phyloP scores from a whole-genome alignment of 2,797 vertebrate genomes.

The Acipenser oxyrinchus region DNA sequence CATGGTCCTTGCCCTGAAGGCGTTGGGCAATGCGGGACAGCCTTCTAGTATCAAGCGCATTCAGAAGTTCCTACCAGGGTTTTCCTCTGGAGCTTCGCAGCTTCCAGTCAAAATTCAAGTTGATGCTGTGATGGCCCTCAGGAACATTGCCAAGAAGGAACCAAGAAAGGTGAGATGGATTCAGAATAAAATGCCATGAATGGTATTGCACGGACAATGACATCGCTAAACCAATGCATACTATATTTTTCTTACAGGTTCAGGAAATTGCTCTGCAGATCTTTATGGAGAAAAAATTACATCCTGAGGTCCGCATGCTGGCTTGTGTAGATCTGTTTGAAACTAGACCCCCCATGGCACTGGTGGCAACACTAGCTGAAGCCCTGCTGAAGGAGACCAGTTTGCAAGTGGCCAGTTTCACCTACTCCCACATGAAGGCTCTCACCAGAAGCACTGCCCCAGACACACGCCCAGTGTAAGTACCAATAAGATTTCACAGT shows the following conservation, averaged over 20 bases:
- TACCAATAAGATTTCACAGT: conserved; percentile 1
- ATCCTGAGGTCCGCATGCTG: conserved; percentile 59
- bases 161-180: conserved; percentile 57
- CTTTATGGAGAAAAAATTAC: conserved; percentile 52
- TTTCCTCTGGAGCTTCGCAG: conserved; percentile 48
- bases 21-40: conserved; percentile 76
- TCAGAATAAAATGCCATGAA: background rate
- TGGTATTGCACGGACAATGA: background rate
- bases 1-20: conserved; percentile 67
- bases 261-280: conserved; percentile 63
- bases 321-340: conserved; percentile 67
- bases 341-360: conserved; percentile 60
- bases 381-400: conserved; percentile 59
- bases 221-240: conserved; percentile 10
- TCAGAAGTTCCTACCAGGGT: conserved; percentile 63
- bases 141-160: conserved; percentile 63
- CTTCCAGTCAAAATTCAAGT: conserved; percentile 52
- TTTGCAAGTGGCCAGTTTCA: conserved; percentile 66
- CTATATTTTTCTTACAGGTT: conserved; percentile 46
- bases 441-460: conserved; percentile 61
- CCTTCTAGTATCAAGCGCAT: conserved; percentile 70
- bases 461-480: conserved; percentile 65
- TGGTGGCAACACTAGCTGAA: conserved; percentile 58
- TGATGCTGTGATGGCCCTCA: conserved; percentile 68
- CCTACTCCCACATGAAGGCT: conserved; percentile 62